Conservation (phyloP, 1,140 invertebrate genomes). For the Battus philenor region DNA sequence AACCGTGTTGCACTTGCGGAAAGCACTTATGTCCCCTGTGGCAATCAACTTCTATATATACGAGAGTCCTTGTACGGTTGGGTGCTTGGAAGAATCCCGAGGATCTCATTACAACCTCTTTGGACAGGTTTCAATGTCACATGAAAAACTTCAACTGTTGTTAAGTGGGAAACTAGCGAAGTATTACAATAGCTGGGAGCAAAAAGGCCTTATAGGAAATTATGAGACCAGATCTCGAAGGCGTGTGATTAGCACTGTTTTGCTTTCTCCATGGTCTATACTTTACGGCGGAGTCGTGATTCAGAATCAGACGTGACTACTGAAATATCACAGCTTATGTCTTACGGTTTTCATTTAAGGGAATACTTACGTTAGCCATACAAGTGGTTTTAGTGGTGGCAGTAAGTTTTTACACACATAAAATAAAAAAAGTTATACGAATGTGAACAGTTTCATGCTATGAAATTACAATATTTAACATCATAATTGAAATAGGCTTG, state of each 20-base stretch:
- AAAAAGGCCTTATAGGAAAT: not conserved
- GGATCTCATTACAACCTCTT: constrained; percentile 59
- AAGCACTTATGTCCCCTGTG: constrained; percentile 18
- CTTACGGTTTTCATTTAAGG: constrained; percentile 15
- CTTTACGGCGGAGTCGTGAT: constrained; percentile 13
- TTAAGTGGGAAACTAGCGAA: constrained; percentile 37
- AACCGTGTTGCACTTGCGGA: constrained; percentile 18
- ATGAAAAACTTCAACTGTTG: constrained; percentile 33
- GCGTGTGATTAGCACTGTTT: constrained; percentile 14
- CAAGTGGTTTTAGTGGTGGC: constrained; percentile 14
- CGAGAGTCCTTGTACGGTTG: constrained; percentile 58
- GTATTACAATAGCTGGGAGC: constrained; percentile 4
- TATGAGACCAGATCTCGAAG: constrained; percentile 1
- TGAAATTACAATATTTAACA: no score
- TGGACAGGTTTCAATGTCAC: constrained; percentile 58
- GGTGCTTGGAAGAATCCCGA: constrained; percentile 51
- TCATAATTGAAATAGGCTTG: no score
- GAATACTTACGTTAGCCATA: constrained; percentile 10
- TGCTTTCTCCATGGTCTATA: constrained; percentile 10
- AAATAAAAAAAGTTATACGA: no score
- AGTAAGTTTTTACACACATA: no score
- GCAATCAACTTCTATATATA: constrained; percentile 24
- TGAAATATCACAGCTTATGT: constrained; percentile 14
- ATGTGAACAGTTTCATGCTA: no score
- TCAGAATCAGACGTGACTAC: constrained; percentile 14